Evolutionary conservation across 2,888 invertebrate genomes (phyloP).

Genomic region (Erynnis tages): DNA sequence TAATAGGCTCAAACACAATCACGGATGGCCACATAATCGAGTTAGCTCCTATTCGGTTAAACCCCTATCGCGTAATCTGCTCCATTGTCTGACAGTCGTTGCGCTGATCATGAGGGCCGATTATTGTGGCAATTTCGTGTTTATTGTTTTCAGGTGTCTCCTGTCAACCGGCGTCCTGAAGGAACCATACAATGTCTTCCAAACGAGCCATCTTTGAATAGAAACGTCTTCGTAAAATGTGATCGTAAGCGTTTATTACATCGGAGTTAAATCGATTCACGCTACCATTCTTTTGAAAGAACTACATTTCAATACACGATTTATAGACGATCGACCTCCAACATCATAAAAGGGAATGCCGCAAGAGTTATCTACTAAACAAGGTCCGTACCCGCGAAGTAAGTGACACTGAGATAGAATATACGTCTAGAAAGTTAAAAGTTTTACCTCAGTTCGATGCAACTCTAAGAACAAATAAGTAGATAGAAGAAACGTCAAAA

Average conservation of each 20-base stretch:
- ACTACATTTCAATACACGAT: conserved; percentile 2
- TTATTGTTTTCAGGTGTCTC: conserved; percentile 78
- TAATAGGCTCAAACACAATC: conserved; percentile 79
- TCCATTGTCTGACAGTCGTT: conserved; percentile 74
- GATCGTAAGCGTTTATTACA: conserved; percentile 34
- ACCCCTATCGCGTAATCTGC: conserved; percentile 77
- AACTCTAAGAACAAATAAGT: conserved; percentile 75
- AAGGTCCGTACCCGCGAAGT: conserved; percentile 52
- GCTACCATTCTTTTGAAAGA: conserved; percentile 17
- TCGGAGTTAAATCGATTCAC: background rate
- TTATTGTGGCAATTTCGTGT: conserved; percentile 77
- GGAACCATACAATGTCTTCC: conserved; percentile 50
- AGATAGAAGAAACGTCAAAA: conserved; percentile 78
- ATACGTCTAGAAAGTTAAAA: conserved; percentile 73
- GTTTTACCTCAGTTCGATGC: conserved; percentile 70
- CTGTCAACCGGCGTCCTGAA: conserved; percentile 52
- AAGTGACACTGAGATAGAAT: conserved; percentile 66
- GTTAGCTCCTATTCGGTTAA: conserved; percentile 79
- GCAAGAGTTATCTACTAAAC: conserved; percentile 55
- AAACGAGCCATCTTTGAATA: conserved; percentile 46
- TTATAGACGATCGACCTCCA: conserved; percentile 4
- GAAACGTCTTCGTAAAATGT: conserved; percentile 53
- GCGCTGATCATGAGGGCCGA: conserved; percentile 75
- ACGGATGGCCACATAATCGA: conserved; percentile 80
- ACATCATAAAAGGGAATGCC: conserved; percentile 37